Conservation (phyloP, 2,888 invertebrate species). For the Criorhina ranunculi region DNA sequence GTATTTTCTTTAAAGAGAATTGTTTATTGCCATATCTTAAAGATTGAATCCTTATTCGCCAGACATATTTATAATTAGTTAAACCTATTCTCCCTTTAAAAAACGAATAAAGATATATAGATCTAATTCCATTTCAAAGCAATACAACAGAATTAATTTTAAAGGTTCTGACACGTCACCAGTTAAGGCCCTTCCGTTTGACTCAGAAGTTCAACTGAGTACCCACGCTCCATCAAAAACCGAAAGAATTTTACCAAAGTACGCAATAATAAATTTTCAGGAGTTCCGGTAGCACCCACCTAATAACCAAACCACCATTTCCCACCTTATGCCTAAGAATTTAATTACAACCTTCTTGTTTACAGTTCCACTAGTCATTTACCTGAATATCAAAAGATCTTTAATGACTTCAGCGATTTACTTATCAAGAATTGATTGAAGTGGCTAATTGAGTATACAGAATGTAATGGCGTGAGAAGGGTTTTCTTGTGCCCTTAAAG, state of each 20-base stretch:
- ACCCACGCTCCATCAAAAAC: conserved; percentile 2
- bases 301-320: background rate
- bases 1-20: no score
- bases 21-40: no score
- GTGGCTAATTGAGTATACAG: conserved; percentile 36
- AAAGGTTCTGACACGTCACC: background rate
- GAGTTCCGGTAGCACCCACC: background rate
- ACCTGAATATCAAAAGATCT: conserved; percentile 30
- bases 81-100: no score
- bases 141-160: no score
- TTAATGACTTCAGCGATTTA: conserved; percentile 14
- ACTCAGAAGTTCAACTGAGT: background rate
- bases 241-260: conserved; percentile 1
- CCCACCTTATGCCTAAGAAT: background rate
- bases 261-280: conserved; percentile 12
- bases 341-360: conserved; percentile 24
- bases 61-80: no score
- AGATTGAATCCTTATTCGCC: no score
- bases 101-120: no score
- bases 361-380: conserved; percentile 22
- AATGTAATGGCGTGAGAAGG: conserved; percentile 22
- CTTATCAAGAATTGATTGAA: conserved; percentile 37
- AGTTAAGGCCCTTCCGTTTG: background rate
- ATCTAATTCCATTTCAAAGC: no score
- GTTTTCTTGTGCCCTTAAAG: background rate